Conservation (phyloP, 2,113 vertebrate species). For the Agelaius phoeniceus region DNA sequence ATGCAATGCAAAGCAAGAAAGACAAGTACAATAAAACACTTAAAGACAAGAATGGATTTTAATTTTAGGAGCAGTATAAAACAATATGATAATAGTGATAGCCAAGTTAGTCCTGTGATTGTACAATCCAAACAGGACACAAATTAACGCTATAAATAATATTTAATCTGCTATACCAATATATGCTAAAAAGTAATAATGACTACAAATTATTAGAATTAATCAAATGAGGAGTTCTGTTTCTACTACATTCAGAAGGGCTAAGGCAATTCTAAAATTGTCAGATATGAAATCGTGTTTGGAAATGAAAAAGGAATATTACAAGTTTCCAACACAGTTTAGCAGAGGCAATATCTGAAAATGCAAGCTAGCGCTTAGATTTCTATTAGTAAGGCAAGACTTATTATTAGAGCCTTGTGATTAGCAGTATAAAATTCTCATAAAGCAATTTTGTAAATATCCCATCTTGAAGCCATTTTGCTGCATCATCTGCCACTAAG, state of each 20-base stretch:
- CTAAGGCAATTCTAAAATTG: conserved; percentile 17
- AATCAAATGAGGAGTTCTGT: conserved; percentile 36
- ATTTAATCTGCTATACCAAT: conserved; percentile 66
- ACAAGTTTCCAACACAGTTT: conserved; percentile 49
- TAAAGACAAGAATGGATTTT: conserved; percentile 72
- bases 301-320: conserved; percentile 52
- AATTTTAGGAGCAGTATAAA: conserved; percentile 73
- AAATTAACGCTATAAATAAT: conserved; percentile 78
- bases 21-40: conserved; percentile 67
- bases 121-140: conserved; percentile 68
- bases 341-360: conserved; percentile 36
- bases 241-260: conserved; percentile 46
- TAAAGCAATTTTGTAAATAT: conserved; percentile 67
- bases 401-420: conserved; percentile 66
- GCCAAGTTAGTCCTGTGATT: conserved; percentile 55
- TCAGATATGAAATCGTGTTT: not conserved
- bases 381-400: conserved; percentile 66
- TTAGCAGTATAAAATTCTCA: conserved; percentile 60
- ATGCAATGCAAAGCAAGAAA: conserved; percentile 45
- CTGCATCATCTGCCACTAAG: conserved; percentile 63
- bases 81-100: conserved; percentile 70
- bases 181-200: conserved; percentile 68
- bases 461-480: conserved; percentile 30
- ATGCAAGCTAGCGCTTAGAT: conserved; percentile 49
- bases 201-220: conserved; percentile 69